Evolutionary conservation across 2,888 invertebrate genomes (phyloP), one percentile per base, ranked within the genome.

Genomic region (Microdon myrmicae): DNA sequence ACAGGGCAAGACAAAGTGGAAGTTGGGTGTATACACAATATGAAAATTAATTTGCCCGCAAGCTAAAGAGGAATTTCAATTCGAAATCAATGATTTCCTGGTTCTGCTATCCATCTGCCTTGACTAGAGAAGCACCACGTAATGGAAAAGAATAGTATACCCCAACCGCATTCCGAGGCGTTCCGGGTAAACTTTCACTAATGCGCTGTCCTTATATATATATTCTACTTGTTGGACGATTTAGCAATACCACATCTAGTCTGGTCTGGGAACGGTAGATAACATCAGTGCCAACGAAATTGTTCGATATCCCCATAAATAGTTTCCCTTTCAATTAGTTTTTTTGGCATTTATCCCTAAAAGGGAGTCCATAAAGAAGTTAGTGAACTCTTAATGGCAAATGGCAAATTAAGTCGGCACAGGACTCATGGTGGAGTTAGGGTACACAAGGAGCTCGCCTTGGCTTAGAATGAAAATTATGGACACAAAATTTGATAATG

Each of bases 61-160:
- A 28, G 64, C 58, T 25, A 48, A 28, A 64, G 44, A 53, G 51
- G 64, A 58, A 64, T 64, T 64, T 64, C 58, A 64, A 64, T 64
- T 58, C 51, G 10, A 58, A 58, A 58, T 64, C 64, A 64, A 64
- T 64, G 64, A 58, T 48, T 64, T 64, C 51, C 64, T 56, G 48
- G 38, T 54, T 23, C 32, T 22, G 23, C 25, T 51, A 2, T 9
- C 12, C 23, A 14, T 37, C 2, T 37, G 17, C 16, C 32, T 51
- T 58, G 22, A 47, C 51, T 47, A 58, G 51, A 56, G 64, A 64
- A 64, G 47, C 64, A 51, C 49, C 56, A 56, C 45, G 35, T 9
- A 32, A 34, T 22, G 17, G 10, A 45, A 47, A 54, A 59, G 25
- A 39, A 47, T 29, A 13, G 17, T n/a, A n/a, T n/a, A n/a, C n/a